Conservation (phyloP, 2,797 vertebrate genomes). For the Pantherophis vulpinus region DNA sequence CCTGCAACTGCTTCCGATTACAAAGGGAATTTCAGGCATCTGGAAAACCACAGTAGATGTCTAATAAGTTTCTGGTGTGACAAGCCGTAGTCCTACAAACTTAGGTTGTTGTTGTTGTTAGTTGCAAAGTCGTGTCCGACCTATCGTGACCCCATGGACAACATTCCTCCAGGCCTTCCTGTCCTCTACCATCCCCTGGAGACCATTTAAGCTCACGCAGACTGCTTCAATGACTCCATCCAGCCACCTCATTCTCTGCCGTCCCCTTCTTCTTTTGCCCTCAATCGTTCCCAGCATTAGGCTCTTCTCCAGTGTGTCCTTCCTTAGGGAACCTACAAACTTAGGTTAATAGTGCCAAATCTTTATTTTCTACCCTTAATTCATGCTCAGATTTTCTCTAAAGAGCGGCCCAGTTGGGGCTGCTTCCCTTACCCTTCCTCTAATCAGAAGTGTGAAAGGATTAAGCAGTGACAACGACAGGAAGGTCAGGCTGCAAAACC, state of each 20-base stretch:
- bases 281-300: no score
- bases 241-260: no score
- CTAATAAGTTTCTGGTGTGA: neutral
- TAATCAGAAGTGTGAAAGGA: neutral
- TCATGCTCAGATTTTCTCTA: neutral
- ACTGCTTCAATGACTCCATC: no score
- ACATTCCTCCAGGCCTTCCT: no score
- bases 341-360: neutral
- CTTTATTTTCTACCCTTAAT: neutral
- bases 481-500: neutral
- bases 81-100: neutral
- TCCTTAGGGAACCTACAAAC: neutral
- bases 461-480: neutral
- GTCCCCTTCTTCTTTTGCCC: no score
- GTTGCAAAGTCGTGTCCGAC: no score
- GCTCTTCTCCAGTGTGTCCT: no score
- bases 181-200: no score
- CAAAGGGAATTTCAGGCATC: neutral
- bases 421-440: neutral
- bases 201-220: no score
- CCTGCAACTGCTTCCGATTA: neutral
- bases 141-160: no score
- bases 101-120: no score
- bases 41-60: neutral
- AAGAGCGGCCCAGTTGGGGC: neutral